Base-by-base conservation (phyloP, 2,888 invertebrate species). In the Perdita meconis region DNA sequence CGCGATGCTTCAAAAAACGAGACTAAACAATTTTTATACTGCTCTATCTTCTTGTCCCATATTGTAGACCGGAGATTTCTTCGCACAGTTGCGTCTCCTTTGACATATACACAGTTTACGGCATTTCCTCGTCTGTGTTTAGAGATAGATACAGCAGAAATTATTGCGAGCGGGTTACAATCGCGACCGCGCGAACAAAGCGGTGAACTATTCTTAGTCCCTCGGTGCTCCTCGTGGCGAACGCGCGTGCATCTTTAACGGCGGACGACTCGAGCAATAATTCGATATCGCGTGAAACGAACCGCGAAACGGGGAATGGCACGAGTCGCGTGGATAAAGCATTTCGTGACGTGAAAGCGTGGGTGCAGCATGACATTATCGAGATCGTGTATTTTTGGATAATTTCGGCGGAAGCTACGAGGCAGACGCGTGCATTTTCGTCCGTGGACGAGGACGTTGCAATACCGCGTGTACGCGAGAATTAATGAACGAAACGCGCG, bases 11-110 rank as follows among this genome's bases (percentile, higher is more conserved):
- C n/a, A n/a, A n/a, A n/a, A n/a, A n/a, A n/a, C n/a, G n/a, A n/a
- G n/a, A n/a, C n/a, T n/a, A n/a, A n/a, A n/a, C n/a, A n/a, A n/a
- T n/a, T n/a, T n/a, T n/a, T n/a, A n/a, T n/a, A n/a, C n/a, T n/a
- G n/a, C n/a, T n/a, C n/a, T n/a, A n/a, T n/a, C n/a, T n/a, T n/a
- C n/a, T n/a, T n/a, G n/a, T n/a, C n/a, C n/a, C n/a, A n/a, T n/a
- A 47, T 76, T 60, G 76, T 44, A 68, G 76, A 79, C 67, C 63
- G 19, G 51, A 42, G 61, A 34, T 50, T 57, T 40, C 51, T 47
- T 40, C 50, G 57, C 78, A 56, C 79, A 76, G 64, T 76, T 79
- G 80, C 36, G 75, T 30, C 65, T 61, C 50, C 53, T 47, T 70
- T 63, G 68, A 74, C 63, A 56, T 78, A 64, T 61, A 68, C 44